Evolutionary conservation across 2,113 vertebrate genomes (phyloP).

Genomic region (Rhinoptilus africanus): DNA sequence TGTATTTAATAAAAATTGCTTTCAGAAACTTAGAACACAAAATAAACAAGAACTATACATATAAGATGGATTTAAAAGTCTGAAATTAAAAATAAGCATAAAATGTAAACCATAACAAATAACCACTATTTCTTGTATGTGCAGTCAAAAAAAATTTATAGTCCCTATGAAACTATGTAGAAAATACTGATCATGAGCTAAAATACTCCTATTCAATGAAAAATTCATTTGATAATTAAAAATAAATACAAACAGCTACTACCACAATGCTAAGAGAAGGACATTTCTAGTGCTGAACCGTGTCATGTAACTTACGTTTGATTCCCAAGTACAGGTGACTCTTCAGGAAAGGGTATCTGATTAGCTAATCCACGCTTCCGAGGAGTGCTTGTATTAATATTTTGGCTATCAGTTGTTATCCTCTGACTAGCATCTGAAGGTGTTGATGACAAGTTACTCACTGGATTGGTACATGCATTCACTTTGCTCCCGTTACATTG

Average conservation of each 20-base stretch:
- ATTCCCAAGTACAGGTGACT: constrained; percentile 80
- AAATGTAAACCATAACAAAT: not conserved
- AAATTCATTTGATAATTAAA: not conserved
- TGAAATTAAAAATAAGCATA: not conserved
- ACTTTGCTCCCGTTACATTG: constrained; percentile 82
- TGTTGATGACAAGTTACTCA: constrained; percentile 53
- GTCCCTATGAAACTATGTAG: not conserved
- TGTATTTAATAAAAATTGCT: not conserved
- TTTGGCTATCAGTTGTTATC: constrained; percentile 59
- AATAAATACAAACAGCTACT: not conserved
- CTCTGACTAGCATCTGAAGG: constrained; percentile 63
- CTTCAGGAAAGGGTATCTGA: constrained; percentile 79
- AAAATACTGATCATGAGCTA: not conserved
- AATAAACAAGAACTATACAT: not conserved
- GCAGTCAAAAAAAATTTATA: not conserved
- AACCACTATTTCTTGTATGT: not conserved
- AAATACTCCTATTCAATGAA: not conserved
- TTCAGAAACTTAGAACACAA: not conserved
- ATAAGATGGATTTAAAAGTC: not conserved
- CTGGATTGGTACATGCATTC: constrained; percentile 58
- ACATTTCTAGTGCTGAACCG: not conserved
- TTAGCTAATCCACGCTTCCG: constrained; percentile 68
- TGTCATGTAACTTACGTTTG: constrained; percentile 74
- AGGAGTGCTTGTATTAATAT: constrained; percentile 81
- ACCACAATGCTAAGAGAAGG: not conserved